Evolutionary conservation across 2,888 invertebrate genomes (phyloP), one percentile per base, ranked within the genome.

Genomic region (Ferrisia virgata): DNA sequence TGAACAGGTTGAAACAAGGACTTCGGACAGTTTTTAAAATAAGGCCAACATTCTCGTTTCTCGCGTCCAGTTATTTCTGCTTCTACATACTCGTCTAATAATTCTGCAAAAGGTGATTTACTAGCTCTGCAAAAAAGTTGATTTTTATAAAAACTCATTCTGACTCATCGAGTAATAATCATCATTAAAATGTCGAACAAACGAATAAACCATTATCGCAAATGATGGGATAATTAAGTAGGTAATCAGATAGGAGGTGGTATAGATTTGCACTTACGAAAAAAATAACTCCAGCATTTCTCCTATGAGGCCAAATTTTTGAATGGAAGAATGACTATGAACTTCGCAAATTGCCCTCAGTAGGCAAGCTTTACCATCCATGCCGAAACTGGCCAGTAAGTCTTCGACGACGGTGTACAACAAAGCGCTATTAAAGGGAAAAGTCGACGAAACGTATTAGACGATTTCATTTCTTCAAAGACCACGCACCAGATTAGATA

Each of bases 341-440:
- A 95, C 93, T 89, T 96, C 96, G 87, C 96, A 96, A 85, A 96
- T 95, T 0, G 95, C 94, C 86, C 96, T 90, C 79, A 96, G 89
- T 0, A 96, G 89, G 87, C 96, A 96, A 2, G 95, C 95, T 87
- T 92, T 94, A 31, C 96, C 96, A 86, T 95, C 92, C 89, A 95
- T 89, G 0, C 95, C 95, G 86, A 96, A 94, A 86, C 94, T 95
- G 69, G 93, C 91, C 82, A 96, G 89, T 88, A 96, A 91, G 87
- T 95, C 95, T 88, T 95, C 95, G 0, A 94, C 92, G 3, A 93
- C 91, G 1, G 93, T 92, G 87, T 95, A 96, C 85, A 95, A 89
- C 85, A 96, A 88, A 0, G 95, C 95, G 87, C 95, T 91, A 89
- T 22, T 85, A 88, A 79, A 36, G 28, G n/a, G 11, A 47, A 47